A percentile compares a stretch with the other conserved stretches of the same genome.
These are phyloP conservation scores for Pterobdella sp. DNA, from an alignment of 2,888 invertebrate genomes.

Conservation along the genomic window DNA sequence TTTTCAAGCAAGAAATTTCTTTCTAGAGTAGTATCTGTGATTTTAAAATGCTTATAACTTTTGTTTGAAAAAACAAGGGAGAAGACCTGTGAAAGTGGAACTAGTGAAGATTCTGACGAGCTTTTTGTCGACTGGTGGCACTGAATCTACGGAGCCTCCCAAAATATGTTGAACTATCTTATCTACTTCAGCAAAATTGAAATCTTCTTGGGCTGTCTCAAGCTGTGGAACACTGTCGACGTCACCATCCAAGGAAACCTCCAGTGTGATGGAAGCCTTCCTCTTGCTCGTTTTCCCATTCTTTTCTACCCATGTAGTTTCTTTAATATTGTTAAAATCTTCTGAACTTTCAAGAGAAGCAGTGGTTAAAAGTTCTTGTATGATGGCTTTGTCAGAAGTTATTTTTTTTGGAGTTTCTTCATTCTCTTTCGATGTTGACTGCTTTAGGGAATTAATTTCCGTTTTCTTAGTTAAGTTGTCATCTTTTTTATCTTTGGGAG, in stretches of 20 bases:
- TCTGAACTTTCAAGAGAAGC: too few species aligned
- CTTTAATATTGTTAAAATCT: neutral
- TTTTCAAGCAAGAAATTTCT: conserved; percentile 94
- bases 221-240: neutral
- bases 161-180: conserved; percentile 28
- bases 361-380: too few species aligned
- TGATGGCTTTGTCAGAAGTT: too few species aligned
- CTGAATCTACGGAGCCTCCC: conserved; percentile 56
- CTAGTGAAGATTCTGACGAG: conserved; percentile 96
- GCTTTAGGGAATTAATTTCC: too few species aligned
- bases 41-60: neutral
- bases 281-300: neutral
- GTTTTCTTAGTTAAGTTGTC: too few species aligned
- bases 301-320: neutral
- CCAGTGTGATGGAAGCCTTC: neutral
- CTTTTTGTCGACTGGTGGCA: conserved; percentile 92
- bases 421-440: too few species aligned
- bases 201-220: conserved; percentile 11
- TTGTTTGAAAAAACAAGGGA: neutral
- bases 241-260: neutral
- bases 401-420: too few species aligned
- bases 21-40: conserved; percentile 87
- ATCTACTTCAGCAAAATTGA: conserved; percentile 17
- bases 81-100: conserved; percentile 90
- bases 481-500: too few species aligned